Base-by-base conservation (phyloP, 2,888 invertebrate genomes). In the Tachina grossa region DNA sequence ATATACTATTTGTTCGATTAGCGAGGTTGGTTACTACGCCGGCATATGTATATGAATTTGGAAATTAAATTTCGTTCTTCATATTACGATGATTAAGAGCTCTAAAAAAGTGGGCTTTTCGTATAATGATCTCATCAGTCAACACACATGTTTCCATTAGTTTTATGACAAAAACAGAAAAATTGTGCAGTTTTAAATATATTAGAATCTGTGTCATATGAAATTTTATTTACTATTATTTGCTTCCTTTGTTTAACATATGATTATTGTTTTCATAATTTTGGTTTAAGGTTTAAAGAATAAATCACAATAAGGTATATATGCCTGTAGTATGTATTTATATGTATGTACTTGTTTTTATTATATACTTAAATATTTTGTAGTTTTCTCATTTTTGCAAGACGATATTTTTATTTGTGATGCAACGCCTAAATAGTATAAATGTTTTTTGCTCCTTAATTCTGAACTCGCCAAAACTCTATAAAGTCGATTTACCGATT, bases 361-460 rank as follows among this genome's bases (percentile, higher is more conserved):
- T 59, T 68, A 55, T 31, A 6, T 31, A 31, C 31, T 41, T 61
- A 10, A 19, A 10, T 41, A 41, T 47, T 11, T 61, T 59, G 13
- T 22, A 16, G 16, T 68, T 68, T 53, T 68, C 1, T 74, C 0
- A 66, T 68, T 81, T 57, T 55, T 71, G 47, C 61, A n/a, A 47
- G 6, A 63, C 69, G 59, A 66, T 61, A 66, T 47, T 19, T 49
- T 59, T 69, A 6, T 31, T 31, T 31, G 31, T 31, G 41, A 69
- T 78, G 71, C 80, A 80, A 76, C 68, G 68, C 43, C 55, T 61
- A 81, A 84, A 77, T 68, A 55, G 31, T 31, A 59, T 80, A 45
- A 53, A 71, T 11, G 5, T 66, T 55, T 75, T 78, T 61, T 16
- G 63, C 3, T 6, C 31, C 31, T 31, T 31, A 31, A 6, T 31